Percentiles rank a stretch among this genome's conserved stretches.
Evolutionary conservation across 2,888 invertebrate species (phyloP).

Genomic region (Prostheceraeus crozeri): DNA sequence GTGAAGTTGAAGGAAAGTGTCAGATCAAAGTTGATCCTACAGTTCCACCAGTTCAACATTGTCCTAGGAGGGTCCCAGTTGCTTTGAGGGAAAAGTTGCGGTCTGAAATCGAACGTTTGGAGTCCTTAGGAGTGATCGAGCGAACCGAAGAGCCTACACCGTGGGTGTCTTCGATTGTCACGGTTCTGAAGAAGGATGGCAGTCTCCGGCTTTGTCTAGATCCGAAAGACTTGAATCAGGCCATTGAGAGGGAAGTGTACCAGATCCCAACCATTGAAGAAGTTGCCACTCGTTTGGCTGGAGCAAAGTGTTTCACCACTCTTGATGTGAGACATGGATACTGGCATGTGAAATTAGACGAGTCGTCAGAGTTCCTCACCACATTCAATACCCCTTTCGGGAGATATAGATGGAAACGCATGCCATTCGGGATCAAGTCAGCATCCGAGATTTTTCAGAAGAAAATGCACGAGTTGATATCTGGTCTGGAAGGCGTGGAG

Average conservation of each 20-base stretch:
- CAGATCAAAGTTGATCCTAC: no score
- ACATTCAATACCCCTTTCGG: slow-evolving; percentile 42
- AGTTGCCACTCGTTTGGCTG: slow-evolving; percentile 40
- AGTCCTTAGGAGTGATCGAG: slow-evolving; percentile 38
- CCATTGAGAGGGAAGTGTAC: slow-evolving; percentile 41
- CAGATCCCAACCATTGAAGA: slow-evolving; percentile 42
- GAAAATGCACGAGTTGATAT: no score
- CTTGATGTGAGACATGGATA: slow-evolving; percentile 42
- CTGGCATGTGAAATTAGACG: slow-evolving; percentile 40
- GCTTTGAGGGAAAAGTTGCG: slow-evolving; percentile 39
- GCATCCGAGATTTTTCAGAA: slow-evolving; percentile 38
- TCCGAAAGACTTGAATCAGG: slow-evolving; percentile 42
- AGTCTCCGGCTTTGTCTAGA: slow-evolving; percentile 43
- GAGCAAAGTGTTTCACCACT: slow-evolving; percentile 39
- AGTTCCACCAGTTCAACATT: neutral
- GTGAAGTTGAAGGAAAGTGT: no score
- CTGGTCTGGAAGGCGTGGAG: no score
- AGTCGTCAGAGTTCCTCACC: slow-evolving; percentile 29
- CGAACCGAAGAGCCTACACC: slow-evolving; percentile 42
- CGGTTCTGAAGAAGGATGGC: slow-evolving; percentile 40
- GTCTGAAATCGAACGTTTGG: slow-evolving; percentile 40
- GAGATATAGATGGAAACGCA: slow-evolving; percentile 34
- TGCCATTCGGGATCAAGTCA: slow-evolving; percentile 38
- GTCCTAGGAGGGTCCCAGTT: slow-evolving; percentile 18
- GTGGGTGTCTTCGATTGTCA: slow-evolving; percentile 43